phyloP scores from a whole-genome alignment of 1,140 invertebrate species.

The Sweltsa coloradensis region DNA sequence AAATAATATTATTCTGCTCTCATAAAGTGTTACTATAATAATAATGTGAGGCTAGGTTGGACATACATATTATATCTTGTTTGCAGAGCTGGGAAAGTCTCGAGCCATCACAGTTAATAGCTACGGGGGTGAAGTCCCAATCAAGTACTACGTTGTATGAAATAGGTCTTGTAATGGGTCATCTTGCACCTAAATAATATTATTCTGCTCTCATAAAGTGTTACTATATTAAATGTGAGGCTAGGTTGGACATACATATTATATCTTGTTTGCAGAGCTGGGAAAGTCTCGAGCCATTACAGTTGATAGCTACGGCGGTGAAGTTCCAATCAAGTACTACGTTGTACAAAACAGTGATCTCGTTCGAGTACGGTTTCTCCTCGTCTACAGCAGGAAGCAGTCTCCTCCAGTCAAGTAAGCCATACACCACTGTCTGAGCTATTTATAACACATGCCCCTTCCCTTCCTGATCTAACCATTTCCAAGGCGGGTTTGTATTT shows the following conservation, averaged over 20 bases:
- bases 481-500: too few species aligned
- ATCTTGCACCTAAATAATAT: too few species aligned
- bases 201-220: too few species aligned
- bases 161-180: too few species aligned
- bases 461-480: too few species aligned
- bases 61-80: neutral
- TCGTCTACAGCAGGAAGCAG: constrained; percentile 52
- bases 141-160: constrained; percentile 63
- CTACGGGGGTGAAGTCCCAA: constrained; percentile 42
- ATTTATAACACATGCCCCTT: too few species aligned
- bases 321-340: constrained; percentile 57
- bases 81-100: constrained; percentile 23
- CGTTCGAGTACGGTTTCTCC: constrained; percentile 59
- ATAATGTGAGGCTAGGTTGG: too few species aligned
- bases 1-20: too few species aligned
- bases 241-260: neutral
- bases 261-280: constrained; percentile 18
- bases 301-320: constrained; percentile 35
- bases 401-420: constrained; percentile 8
- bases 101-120: constrained; percentile 31
- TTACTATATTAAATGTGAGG: too few species aligned
- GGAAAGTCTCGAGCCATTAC: constrained; percentile 27
- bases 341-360: constrained; percentile 63
- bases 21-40: too few species aligned
- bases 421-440: too few species aligned